Evolutionary conservation across 2,888 invertebrate genomes (phyloP).

Genomic region (Hyles lineata): DNA sequence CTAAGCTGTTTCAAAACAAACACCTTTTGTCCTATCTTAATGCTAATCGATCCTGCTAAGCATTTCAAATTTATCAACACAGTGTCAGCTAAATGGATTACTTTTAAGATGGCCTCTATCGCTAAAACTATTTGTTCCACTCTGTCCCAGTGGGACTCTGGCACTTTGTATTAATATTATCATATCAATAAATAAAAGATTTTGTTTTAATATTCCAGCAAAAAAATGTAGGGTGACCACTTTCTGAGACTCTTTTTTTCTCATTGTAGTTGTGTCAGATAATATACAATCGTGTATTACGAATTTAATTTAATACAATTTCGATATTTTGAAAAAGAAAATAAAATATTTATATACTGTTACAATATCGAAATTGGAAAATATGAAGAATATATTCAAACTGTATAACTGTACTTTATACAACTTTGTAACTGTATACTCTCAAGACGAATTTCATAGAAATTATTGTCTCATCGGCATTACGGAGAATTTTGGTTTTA

Average conservation of each 20-base stretch:
- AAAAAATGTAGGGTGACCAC: conserved; percentile 43
- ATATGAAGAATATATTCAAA: too few relatives aligned
- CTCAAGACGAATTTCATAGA: too few relatives aligned
- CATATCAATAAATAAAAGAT: conserved; percentile 70
- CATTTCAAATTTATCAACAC: conserved; percentile 19
- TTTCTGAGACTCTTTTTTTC: neutral
- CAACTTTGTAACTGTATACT: too few relatives aligned
- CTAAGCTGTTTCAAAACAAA: neutral
- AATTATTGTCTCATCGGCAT: too few relatives aligned
- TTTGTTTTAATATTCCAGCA: conserved; percentile 55
- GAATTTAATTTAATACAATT: too few relatives aligned
- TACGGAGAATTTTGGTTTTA: too few relatives aligned
- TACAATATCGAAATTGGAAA: too few relatives aligned
- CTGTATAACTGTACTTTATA: too few relatives aligned
- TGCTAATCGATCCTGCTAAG: neutral
- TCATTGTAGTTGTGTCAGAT: too few relatives aligned
- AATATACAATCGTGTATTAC: too few relatives aligned
- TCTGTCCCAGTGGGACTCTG: conserved; percentile 75
- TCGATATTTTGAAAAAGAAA: too few relatives aligned
- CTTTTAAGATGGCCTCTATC: conserved; percentile 61
- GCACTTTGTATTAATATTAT: conserved; percentile 81
- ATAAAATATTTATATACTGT: too few relatives aligned
- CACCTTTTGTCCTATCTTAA: neutral
- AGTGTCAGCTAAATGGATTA: conserved; percentile 64
- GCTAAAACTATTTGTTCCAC: conserved; percentile 78